Conservation (phyloP, 2,888 invertebrate species). For the Synergus laeviventris region DNA sequence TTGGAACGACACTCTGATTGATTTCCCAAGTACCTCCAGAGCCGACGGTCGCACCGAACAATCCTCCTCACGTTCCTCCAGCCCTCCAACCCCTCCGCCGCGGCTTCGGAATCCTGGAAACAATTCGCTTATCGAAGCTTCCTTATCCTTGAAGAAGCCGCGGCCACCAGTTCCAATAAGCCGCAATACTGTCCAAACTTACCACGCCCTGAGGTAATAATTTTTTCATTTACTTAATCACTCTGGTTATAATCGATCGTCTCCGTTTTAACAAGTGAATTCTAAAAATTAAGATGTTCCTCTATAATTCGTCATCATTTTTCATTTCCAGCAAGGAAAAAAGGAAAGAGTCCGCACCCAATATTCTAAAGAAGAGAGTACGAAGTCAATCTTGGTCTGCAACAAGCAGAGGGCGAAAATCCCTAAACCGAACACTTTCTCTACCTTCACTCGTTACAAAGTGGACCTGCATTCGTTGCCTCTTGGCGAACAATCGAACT, state of each 20-base stretch:
- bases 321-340: conserved; percentile 55
- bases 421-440: conserved; percentile 66
- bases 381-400: conserved; percentile 70
- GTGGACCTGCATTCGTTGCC: conserved; percentile 86
- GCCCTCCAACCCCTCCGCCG: conserved; percentile 69
- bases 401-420: conserved; percentile 51
- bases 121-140: conserved; percentile 19
- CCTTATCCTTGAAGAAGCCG: conserved; percentile 29
- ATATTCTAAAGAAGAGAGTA: conserved; percentile 56
- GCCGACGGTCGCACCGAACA: conserved; percentile 42
- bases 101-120: conserved; percentile 54
- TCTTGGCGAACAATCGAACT: conserved; percentile 82
- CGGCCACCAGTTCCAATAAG: conserved; percentile 14
- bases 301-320: conserved; percentile 1
- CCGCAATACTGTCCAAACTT: conserved; percentile 7
- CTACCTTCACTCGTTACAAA: conserved; percentile 68
- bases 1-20: conserved; percentile 38
- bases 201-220: conserved; percentile 27
- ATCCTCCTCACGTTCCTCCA: conserved; percentile 52
- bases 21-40: conserved; percentile 42
- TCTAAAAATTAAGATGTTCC: no score
- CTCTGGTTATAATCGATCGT: neutral
- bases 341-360: conserved; percentile 52
- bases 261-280: conserved; percentile 10
- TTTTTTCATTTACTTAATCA: neutral